Evolutionary conservation across 1,140 invertebrate species (phyloP).

Genomic region (Drosophila fuyamai): DNA sequence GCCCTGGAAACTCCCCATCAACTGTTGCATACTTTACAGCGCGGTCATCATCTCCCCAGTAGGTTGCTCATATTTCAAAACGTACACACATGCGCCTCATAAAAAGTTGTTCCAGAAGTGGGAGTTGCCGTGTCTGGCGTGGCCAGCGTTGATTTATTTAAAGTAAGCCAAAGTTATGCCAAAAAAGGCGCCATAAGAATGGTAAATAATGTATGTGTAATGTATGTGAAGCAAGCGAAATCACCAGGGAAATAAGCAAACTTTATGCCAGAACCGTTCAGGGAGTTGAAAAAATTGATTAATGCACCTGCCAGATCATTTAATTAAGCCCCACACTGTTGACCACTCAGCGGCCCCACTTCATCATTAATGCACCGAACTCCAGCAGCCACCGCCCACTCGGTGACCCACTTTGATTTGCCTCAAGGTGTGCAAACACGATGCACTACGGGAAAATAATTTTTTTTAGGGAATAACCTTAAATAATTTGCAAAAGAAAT

Average conservation of each 20-base stretch:
- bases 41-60: constrained; percentile 17
- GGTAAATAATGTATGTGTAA: constrained; percentile 69
- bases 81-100: constrained; percentile 14
- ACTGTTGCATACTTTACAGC: constrained; percentile 69
- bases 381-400: constrained; percentile 6
- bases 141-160: constrained; percentile 72
- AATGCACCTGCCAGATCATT: constrained; percentile 66
- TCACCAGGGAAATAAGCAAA: constrained; percentile 68
- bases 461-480: too few species aligned
- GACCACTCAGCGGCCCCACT: constrained; percentile 18
- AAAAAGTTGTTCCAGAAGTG: constrained; percentile 61
- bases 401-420: constrained; percentile 38
- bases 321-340: constrained; percentile 51
- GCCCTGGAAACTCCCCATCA: constrained; percentile 46
- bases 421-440: constrained; percentile 50
- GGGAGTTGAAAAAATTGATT: constrained; percentile 58
- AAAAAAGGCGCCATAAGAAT: constrained; percentile 56
- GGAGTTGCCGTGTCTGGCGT: constrained; percentile 34
- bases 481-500: too few species aligned
- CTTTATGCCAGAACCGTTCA: constrained; percentile 43
- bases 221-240: background rate
- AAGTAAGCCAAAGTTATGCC: constrained; percentile 76
- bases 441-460: background rate
- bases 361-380: constrained; percentile 50
- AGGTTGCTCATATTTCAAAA: constrained; percentile 62